Evolutionary conservation across 2,113 vertebrate genomes (phyloP).

Genomic region (Gallinago media): DNA sequence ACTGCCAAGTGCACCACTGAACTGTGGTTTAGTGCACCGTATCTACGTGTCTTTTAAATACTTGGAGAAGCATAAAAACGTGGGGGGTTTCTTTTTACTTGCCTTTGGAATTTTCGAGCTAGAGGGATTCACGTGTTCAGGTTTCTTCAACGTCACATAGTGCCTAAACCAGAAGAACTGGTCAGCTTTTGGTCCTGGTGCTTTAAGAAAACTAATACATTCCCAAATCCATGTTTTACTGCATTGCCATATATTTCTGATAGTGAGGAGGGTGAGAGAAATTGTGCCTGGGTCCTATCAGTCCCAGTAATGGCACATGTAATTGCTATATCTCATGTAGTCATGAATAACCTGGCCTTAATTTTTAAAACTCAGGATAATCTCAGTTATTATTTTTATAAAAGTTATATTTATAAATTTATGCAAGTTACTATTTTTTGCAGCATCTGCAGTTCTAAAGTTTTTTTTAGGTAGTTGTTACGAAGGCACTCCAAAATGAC

Average conservation of each 20-base stretch:
- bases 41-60: background rate
- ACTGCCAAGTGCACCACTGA: background rate
- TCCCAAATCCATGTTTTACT: background rate
- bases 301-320: background rate
- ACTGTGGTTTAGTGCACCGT: background rate
- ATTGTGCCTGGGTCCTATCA: background rate
- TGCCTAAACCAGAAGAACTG: background rate
- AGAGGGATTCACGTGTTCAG: background rate
- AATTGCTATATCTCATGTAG: accelerated
- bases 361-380: background rate
- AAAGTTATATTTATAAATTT: background rate
- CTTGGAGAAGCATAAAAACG: background rate
- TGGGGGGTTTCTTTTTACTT: background rate
- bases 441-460: background rate
- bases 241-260: background rate
- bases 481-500: background rate
- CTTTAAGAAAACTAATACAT: background rate
- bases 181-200: background rate
- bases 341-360: background rate
- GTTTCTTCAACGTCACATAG: background rate
- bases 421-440: background rate
- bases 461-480: background rate
- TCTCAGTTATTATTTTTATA: background rate
- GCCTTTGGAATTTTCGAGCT: background rate
- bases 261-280: background rate